Evolutionary conservation across 2,888 invertebrate genomes (phyloP), one percentile per base, ranked within the genome.

Genomic region (Ophion costatus): DNA sequence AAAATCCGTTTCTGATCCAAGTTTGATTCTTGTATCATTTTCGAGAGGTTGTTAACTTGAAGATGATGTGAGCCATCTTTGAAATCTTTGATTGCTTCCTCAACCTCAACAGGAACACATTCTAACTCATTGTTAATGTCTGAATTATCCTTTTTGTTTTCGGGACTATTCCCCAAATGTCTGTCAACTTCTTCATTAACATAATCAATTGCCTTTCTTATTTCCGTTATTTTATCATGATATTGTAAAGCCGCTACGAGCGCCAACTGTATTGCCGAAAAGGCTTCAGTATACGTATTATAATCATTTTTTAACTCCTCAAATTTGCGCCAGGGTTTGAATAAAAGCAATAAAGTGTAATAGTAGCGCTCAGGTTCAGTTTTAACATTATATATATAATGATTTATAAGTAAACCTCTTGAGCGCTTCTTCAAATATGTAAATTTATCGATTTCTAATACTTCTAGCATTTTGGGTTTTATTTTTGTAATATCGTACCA

Each of bases 261-360:
- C 42, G 83, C 69, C 10, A 82, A 66, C 67, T 85, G 83, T 59
- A 61, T n/a, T 2, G 38, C 14, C 42, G 81, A 80, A 24, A 88
- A 88, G 29, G 88, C 76, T 63, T 82, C 86, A 0, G 86, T 63
- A 81, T 84, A 88, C 6, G 86, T 71, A 63, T 78, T 69, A 20
- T 24, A 14, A 63, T 42, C 38, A 29, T 70, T 61, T 74, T 82
- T 85, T 14, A 88, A 57, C 63, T 88, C 81, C 42, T 83, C 82
- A 20, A 78, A 57, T 20, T 86, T 63, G 61, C 87, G 57, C 88
- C 88, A 88, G 17, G 88, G 84, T 70, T 86, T 85, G 56, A 90
- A 90, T 70, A 90, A 66, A 24, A 90, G 45, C 42, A 90, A 79
- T 22, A 90, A 71, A 7, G 88, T 83, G 56, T 87, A 83, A 74